Evolutionary conservation across 2,888 invertebrate genomes (phyloP), one percentile per base, ranked within the genome.

Genomic region (Tipula helvola): DNA sequence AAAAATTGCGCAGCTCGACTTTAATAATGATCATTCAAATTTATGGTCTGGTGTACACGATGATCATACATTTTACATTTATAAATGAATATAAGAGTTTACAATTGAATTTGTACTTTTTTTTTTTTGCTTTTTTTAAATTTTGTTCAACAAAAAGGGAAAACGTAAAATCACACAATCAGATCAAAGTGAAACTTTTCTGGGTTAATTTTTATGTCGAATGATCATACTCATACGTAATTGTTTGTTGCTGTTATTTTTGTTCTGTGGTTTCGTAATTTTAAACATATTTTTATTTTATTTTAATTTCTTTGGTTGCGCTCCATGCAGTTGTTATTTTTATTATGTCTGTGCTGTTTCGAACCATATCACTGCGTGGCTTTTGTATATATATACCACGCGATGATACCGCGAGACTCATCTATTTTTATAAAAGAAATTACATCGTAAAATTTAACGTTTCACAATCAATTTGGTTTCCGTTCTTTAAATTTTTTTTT

Each of bases 1-100:
- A 71, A 71, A 52, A 71, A 71, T 71, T 71, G 71, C 71, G 71
- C 71, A 71, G 71, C 71, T 71, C 71, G 71, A 71, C 12, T 71
- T 71, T 28, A 28, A 28, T 71, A 71, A 71, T 71, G 71, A 71
- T 71, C 71, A 71, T 71, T 71, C 71, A 71, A 84, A 84, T 84
- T 84, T 84, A 84, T 84, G 84, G 84, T 84, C 84, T 84, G 84
- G 36, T 84, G 84, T 84, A 84, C 84, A 84, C 36, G 84, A 84
- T 84, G 84, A 84, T 84, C 84, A 41, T 84, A 71, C 16, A 57
- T 57, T 57, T 57, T 57, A 57, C 18, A 71, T 71, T 28, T 71
- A 71, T 71, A 71, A 71, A 71, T 28, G 71, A 28, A 71, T 52
- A 28, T 71, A 71, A 71, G 71, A 71, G 28, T 71, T 71, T 71